Conservation (phyloP, 2,113 vertebrate genomes). For the Hippocampus barbouri region DNA sequence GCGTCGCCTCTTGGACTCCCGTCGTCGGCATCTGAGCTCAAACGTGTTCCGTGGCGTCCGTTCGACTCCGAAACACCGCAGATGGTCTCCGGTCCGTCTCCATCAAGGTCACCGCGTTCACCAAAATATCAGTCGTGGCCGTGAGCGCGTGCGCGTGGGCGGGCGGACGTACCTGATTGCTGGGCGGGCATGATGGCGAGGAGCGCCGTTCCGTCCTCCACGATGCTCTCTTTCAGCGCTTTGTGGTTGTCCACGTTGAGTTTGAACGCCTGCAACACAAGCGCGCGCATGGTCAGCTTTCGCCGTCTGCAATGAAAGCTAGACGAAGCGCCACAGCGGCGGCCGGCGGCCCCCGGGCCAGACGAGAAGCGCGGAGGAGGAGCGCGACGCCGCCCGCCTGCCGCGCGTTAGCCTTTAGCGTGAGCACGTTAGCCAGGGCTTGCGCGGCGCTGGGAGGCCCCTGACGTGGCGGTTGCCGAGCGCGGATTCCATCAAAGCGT, state of each 20-base stretch:
- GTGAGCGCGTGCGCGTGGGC: slow-evolving; percentile 75
- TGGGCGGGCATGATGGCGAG: slow-evolving; percentile 89
- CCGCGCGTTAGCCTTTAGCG: slow-evolving; percentile 49
- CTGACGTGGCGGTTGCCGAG: slow-evolving; percentile 23
- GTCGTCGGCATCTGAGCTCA: too few species aligned
- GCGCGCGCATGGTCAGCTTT: too few species aligned
- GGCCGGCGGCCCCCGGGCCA: neutral
- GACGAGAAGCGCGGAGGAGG: too few species aligned
- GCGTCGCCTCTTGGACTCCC: too few species aligned
- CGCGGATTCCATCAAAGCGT: slow-evolving; percentile 62
- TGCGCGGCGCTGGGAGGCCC: slow-evolving; percentile 19
- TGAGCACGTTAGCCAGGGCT: slow-evolving; percentile 43
- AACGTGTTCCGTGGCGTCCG: too few species aligned
- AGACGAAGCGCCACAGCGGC: slow-evolving; percentile 23
- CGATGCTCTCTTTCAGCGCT: slow-evolving; percentile 87
- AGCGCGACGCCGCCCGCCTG: slow-evolving; percentile 23
- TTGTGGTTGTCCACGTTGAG: slow-evolving; percentile 87
- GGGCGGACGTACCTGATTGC: slow-evolving; percentile 82
- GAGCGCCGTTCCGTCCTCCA: slow-evolving; percentile 88
- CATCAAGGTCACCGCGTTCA: slow-evolving; percentile 83
- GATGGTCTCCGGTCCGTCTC: neutral
- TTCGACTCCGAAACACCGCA: too few species aligned
- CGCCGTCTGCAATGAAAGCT: slow-evolving; percentile 21
- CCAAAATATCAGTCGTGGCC: slow-evolving; percentile 88
- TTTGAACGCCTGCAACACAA: slow-evolving; percentile 85